These are phyloP conservation scores for Ranitomeya imitator DNA, from an alignment of 2,113 vertebrate species.

Conservation along the genomic window DNA sequence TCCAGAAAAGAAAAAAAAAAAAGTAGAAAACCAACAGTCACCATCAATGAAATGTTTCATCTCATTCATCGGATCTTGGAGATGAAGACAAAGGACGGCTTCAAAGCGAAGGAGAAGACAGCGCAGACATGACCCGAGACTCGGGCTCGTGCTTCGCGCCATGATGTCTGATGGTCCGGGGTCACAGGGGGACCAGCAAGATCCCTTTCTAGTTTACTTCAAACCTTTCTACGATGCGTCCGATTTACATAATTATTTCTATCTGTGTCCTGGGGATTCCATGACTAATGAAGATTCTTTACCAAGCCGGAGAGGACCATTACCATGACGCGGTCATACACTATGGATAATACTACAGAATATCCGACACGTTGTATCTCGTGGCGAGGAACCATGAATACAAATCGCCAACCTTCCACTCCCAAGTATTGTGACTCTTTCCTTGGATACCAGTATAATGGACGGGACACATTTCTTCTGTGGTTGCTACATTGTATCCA, in stretches of 20 bases:
- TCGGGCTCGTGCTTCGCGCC: neutral
- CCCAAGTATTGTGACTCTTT: neutral
- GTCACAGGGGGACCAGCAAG: neutral
- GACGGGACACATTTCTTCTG: neutral
- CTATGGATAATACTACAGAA: neutral
- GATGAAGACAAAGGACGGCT: constrained; percentile 19
- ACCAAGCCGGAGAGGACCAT: constrained; percentile 1
- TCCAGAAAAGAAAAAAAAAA: constrained; percentile 26
- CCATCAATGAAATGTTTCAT: constrained; percentile 45
- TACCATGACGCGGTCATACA: neutral
- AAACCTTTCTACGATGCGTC: neutral
- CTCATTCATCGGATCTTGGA: constrained; percentile 32
- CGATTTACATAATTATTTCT: constrained; percentile 8
- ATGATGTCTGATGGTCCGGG: neutral
- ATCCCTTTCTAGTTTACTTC: constrained; percentile 31
- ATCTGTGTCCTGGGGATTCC: neutral
- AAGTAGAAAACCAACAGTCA: constrained; percentile 10
- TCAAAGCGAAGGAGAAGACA: constrained; percentile 34
- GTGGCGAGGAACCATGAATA: neutral
- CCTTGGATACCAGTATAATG: neutral
- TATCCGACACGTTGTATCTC: neutral
- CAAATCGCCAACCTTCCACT: neutral
- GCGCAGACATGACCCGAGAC: neutral
- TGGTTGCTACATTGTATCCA: neutral
- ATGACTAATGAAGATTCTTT: constrained; percentile 9